Conservation (phyloP, 2,888 invertebrate genomes). For the Hemithea aestivaria region DNA sequence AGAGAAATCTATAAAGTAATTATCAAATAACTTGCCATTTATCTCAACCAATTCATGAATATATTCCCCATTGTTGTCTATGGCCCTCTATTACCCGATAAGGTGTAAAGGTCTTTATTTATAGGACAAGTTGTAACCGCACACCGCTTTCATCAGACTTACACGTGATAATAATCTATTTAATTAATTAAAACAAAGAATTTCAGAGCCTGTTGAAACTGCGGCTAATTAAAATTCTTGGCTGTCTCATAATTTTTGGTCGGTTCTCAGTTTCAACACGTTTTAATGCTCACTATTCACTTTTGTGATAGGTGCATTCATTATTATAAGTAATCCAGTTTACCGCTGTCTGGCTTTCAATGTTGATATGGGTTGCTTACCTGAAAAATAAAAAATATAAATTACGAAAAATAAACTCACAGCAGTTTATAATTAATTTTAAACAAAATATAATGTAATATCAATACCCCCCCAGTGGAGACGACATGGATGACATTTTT, state of each 20-base stretch:
- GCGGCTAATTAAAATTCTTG: slow-evolving; percentile 41
- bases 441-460: too few species aligned
- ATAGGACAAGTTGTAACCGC: slow-evolving; percentile 59
- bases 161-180: slow-evolving; percentile 51
- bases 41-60: slow-evolving; percentile 33
- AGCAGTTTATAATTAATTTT: too few species aligned
- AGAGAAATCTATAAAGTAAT: slow-evolving; percentile 49
- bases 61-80: slow-evolving; percentile 66
- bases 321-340: too few species aligned
- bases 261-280: slow-evolving; percentile 26
- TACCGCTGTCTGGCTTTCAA: too few species aligned
- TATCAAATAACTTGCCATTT: slow-evolving; percentile 45
- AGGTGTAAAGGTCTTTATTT: slow-evolving; percentile 65
- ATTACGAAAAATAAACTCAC: neutral
- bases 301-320: slow-evolving; percentile 9
- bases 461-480: too few species aligned
- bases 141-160: slow-evolving; percentile 42
- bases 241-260: slow-evolving; percentile 36
- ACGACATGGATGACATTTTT: too few species aligned
- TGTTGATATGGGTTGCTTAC: slow-evolving; percentile 20
- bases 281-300: slow-evolving; percentile 12
- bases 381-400: slow-evolving; percentile 25
- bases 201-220: slow-evolving; percentile 26
- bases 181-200: slow-evolving; percentile 51
- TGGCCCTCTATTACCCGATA: slow-evolving; percentile 64